phyloP scores from a whole-genome alignment of 30 jellyfish, hydroid and myxozoan genomes.

The Aurelia aurita region DNA sequence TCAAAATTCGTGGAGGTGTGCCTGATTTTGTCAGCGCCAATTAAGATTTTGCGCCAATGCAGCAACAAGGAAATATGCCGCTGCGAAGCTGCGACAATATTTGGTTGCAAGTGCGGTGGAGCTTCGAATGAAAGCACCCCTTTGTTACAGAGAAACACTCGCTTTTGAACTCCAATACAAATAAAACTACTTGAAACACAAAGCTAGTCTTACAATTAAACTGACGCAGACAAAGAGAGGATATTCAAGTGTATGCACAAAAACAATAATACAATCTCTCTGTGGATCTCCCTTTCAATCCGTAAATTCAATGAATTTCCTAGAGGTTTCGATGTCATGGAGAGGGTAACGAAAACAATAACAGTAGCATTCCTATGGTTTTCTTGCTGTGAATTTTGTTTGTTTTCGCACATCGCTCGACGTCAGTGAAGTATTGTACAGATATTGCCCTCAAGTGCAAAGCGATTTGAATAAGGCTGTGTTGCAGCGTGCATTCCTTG shows the following conservation, averaged over 20 bases:
- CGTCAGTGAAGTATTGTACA: neutral
- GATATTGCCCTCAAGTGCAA: too few species aligned
- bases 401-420: neutral
- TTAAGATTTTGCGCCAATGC: too few species aligned
- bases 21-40: too few species aligned
- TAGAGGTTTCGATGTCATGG: constrained; percentile 1
- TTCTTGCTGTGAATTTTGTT: neutral
- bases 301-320: neutral
- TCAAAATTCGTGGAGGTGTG: too few species aligned
- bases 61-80: too few species aligned
- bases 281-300: constrained; percentile 16
- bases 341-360: constrained; percentile 26
- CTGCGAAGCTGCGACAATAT: too few species aligned
- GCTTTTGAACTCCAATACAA: neutral
- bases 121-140: neutral
- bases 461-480: too few species aligned
- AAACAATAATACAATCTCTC: constrained; percentile 11
- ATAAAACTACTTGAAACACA: constrained; percentile 1
- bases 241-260: neutral
- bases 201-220: neutral
- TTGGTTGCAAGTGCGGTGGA: neutral
- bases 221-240: constrained; percentile 23
- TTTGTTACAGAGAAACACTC: neutral
- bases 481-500: too few species aligned
- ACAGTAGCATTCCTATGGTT: constrained; percentile 4